phyloP scores from a whole-genome alignment of 2,797 vertebrate species.

The Gymnothorax javanicus region DNA sequence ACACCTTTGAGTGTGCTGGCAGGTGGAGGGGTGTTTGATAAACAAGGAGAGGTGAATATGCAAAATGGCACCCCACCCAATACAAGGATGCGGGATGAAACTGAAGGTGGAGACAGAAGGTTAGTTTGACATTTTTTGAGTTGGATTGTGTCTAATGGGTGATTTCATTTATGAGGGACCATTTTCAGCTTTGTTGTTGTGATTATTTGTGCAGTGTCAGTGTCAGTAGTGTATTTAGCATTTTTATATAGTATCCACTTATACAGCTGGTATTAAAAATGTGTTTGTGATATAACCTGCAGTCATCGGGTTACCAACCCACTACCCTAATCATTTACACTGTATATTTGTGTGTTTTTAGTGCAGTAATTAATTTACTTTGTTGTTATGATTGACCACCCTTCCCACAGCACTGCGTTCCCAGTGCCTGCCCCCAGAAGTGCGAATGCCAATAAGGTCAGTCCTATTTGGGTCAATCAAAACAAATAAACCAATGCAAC shows the following conservation, averaged over 20 bases:
- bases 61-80: constrained; percentile 31
- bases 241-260: background rate
- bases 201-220: background rate
- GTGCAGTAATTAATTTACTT: background rate
- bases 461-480: background rate
- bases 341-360: background rate
- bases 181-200: background rate
- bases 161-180: background rate
- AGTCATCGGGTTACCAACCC: no score
- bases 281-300: no score
- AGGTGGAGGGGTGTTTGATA: constrained; percentile 54
- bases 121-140: background rate
- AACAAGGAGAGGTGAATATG: constrained; percentile 44
- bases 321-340: background rate
- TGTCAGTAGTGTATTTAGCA: background rate
- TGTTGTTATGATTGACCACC: constrained; percentile 3
- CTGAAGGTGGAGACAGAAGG: constrained; percentile 25
- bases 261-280: background rate
- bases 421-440: constrained; percentile 44
- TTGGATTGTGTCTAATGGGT: background rate
- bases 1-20: constrained; percentile 46
- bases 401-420: background rate
- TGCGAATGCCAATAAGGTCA: constrained; percentile 46
- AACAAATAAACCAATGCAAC: background rate
- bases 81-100: constrained; percentile 40